phyloP scores from a whole-genome alignment of 2,113 vertebrate species.

The Abramis brama region DNA sequence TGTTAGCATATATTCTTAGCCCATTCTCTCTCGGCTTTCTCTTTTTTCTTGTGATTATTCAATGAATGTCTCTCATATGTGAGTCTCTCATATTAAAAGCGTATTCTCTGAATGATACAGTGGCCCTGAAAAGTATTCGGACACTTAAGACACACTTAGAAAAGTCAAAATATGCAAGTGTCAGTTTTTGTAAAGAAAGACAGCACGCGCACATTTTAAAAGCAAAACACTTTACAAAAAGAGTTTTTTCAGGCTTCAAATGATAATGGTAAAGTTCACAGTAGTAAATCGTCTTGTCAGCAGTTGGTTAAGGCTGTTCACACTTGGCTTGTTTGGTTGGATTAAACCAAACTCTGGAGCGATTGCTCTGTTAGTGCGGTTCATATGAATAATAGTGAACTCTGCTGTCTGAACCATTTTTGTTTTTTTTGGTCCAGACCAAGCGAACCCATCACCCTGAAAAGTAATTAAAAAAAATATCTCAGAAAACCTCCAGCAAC shows the following conservation, averaged over 20 bases:
- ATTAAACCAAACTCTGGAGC: no score
- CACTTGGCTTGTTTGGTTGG: no score
- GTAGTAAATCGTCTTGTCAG: neutral
- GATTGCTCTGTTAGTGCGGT: no score
- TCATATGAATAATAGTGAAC: no score
- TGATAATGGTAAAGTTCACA: neutral
- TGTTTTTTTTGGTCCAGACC: no score
- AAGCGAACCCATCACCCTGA: no score
- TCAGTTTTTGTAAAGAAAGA: neutral
- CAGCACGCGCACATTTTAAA: neutral
- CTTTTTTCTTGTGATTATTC: conserved; percentile 64
- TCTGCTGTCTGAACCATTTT: no score
- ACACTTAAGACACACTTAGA: neutral
- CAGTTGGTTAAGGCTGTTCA: neutral
- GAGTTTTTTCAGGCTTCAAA: neutral
- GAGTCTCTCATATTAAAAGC: conserved; percentile 69
- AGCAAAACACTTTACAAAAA: neutral
- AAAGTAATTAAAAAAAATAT: neutral
- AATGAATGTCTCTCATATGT: conserved; percentile 77
- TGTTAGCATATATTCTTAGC: conserved; percentile 54
- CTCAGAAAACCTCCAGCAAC: neutral
- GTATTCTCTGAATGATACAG: conserved; percentile 68
- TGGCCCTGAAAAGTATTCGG: neutral
- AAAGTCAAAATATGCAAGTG: neutral
- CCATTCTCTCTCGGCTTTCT: conserved; percentile 61